Percentiles rank a stretch among this genome's conserved stretches.
phyloP scores from a whole-genome alignment of 2,797 vertebrate species.

The Octomys mimax region DNA sequence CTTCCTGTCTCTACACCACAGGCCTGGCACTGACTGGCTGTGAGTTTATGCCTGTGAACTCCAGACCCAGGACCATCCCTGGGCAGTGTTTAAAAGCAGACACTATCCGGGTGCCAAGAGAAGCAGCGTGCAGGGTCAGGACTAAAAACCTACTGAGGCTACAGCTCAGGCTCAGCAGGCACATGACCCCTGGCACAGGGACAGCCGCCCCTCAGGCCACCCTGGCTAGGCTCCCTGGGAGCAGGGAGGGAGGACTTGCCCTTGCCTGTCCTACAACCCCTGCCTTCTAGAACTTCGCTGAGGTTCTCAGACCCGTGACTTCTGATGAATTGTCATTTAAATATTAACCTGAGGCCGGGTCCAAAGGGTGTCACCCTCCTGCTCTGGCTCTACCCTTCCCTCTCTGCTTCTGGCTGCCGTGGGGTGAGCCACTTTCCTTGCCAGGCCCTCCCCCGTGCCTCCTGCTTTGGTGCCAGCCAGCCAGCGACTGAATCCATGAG shows the following conservation, averaged over 20 bases:
- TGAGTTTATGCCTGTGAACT: background rate
- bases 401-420: background rate
- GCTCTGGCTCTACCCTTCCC: background rate
- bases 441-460: accelerated
- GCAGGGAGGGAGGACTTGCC: too few relatives aligned
- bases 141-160: background rate
- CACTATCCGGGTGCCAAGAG: background rate
- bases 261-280: background rate
- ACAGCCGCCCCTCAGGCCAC: background rate
- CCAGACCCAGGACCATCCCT: background rate
- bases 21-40: background rate
- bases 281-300: background rate
- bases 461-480: background rate
- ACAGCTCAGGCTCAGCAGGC: background rate
- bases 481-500: background rate
- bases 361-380: background rate
- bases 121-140: too few relatives aligned
- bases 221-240: background rate
- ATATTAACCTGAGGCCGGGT: background rate
- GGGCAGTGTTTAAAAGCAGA: background rate
- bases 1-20: background rate
- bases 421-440: background rate
- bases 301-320: background rate
- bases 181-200: background rate
- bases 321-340: background rate